A percentile compares a stretch with the other conserved stretches of the same genome.
phyloP scores from a whole-genome alignment of 2,113 vertebrate genomes.

The western clawed frog (Xenopus tropicalis) region UCB_Xtro_10.0 CM004451.2:64298001-64298500 shows the following conservation, averaged over 20 bases:
- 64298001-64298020: too few species aligned
- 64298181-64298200: slow-evolving; percentile 15
- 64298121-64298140: neutral
- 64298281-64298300: neutral
- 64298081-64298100: neutral
- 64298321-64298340: neutral
- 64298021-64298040: too few species aligned
- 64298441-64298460: too few species aligned
- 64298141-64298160: slow-evolving; percentile 11
- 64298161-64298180: slow-evolving; percentile 17
- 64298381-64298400: too few species aligned
- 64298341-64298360: too few species aligned
- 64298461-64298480: too few species aligned
- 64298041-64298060: too few species aligned
- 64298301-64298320: neutral
- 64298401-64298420: too few species aligned
- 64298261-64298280: neutral
- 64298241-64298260: slow-evolving; percentile 21
- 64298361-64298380: too few species aligned
- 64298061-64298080: too few species aligned
- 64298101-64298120: neutral
- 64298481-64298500: too few species aligned
- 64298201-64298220: slow-evolving; percentile 33
- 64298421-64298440: too few species aligned
- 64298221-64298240: slow-evolving; percentile 23